phyloP scores from a whole-genome alignment of 2,113 vertebrate genomes.

The Columba janthina region DNA sequence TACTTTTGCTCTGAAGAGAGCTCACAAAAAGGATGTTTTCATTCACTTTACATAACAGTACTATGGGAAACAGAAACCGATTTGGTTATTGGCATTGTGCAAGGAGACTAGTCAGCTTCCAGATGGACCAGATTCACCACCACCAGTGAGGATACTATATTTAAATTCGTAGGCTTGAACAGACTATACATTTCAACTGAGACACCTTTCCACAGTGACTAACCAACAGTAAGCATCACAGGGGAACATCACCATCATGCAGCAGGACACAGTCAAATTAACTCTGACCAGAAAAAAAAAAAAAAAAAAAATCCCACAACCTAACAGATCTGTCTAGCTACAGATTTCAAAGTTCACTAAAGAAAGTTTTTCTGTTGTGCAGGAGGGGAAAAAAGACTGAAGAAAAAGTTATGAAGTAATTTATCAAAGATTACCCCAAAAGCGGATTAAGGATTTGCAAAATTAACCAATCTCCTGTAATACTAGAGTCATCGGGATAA shows the following conservation, averaged over 20 bases:
- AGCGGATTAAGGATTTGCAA: neutral
- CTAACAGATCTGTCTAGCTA: neutral
- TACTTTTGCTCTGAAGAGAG: neutral
- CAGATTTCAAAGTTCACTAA: neutral
- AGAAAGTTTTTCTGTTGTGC: neutral
- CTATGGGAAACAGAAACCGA: neutral
- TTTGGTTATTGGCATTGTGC: neutral
- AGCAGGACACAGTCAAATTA: neutral
- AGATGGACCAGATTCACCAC: neutral
- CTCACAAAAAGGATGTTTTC: neutral
- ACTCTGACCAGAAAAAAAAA: neutral
- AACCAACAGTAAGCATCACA: neutral
- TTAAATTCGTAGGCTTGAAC: neutral
- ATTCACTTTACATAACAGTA: neutral
- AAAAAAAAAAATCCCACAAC: neutral
- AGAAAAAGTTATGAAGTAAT: neutral
- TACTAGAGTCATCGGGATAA: neutral
- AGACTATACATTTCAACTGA: neutral
- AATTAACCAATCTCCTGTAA: neutral
- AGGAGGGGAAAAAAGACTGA: neutral
- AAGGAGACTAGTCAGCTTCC: neutral
- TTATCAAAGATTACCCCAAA: neutral
- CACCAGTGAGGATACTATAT: neutral
- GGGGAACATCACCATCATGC: neutral
- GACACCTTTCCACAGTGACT: neutral